phyloP scores from a whole-genome alignment of 2,888 invertebrate genomes.

The Parapristionchus giblindavisi region DNA sequence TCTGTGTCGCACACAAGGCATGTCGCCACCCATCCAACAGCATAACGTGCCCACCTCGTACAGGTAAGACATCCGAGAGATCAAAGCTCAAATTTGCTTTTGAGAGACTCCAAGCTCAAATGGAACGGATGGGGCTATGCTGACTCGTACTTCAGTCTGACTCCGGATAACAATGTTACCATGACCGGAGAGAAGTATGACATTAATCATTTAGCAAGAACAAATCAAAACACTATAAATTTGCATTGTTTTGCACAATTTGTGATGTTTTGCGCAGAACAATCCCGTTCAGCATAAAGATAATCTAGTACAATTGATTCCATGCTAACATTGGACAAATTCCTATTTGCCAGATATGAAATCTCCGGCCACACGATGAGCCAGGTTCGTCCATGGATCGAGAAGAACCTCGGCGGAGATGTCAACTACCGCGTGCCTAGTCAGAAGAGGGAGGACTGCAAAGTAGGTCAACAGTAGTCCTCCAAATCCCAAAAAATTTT shows the following conservation, averaged over 20 bases:
- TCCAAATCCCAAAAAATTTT: too few relatives aligned
- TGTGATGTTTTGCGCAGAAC: too few relatives aligned
- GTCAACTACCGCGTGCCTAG: constrained; percentile 58
- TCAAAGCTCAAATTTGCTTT: background rate
- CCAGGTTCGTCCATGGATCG: constrained; percentile 83
- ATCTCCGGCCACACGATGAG: constrained; percentile 77
- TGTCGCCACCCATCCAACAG: constrained; percentile 40
- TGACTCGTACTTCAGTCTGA: constrained; percentile 85
- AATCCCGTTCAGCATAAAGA: too few relatives aligned
- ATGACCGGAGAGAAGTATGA: constrained; percentile 88
- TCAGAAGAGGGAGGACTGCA: constrained; percentile 39
- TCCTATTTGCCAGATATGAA: constrained; percentile 68
- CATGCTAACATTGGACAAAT: too few relatives aligned
- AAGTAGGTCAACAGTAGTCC: too few relatives aligned
- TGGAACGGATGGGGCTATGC: constrained; percentile 99
- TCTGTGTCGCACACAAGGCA: background rate
- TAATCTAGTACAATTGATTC: too few relatives aligned
- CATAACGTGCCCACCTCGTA: constrained; percentile 46
- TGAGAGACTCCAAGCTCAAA: constrained; percentile 76
- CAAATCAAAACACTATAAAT: too few relatives aligned
- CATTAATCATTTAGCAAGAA: too few relatives aligned
- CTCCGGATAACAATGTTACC: constrained; percentile 75
- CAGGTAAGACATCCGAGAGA: constrained; percentile 16
- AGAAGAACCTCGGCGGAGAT: constrained; percentile 78
- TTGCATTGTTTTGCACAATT: too few relatives aligned